Base-by-base conservation (phyloP, 2,113 vertebrate genomes). In the Mastomys coucha region DNA sequence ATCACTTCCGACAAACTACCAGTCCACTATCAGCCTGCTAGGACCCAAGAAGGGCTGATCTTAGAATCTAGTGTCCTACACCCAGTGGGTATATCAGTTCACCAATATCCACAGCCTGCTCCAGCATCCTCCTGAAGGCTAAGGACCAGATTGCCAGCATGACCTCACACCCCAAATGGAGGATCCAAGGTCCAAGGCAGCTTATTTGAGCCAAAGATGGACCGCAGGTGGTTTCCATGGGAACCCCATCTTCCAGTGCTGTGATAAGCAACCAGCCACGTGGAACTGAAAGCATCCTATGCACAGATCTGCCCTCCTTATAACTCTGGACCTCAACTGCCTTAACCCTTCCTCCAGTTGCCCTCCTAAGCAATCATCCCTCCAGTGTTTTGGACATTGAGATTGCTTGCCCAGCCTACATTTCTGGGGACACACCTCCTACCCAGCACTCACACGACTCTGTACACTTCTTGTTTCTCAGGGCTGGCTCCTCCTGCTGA, bases 201-300 rank as follows among this genome's bases (percentile, higher is more conserved):
- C 73, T 88, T 86, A 73, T 93, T 81, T 72, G 95, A 97, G 90
- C 85, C 70, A 82, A 86, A 90, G 95, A 96, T 75, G 89, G 92
- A 85, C 93, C 53, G 51, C 65, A 31, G 82, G 91, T 0, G 0
- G 95, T 97, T 96, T 95, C 97, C 95, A 97, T 92, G 88, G 96
- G 82, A 96, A 94, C 88, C 53, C 33, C 45, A 73, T 72, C 78
- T 56, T 84, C 90, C 78, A 49, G 88, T 63, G n/a, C 1, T 77
- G 53, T n/a, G 28, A 84, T 42, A 69, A 69, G 76, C 93, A 75
- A 87, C 53, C 65, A 24, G 75, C 67, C 77, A 86, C 70, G 19
- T 2, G 0, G 80, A 89, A 87, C 90, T 2, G 10, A n/a, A 39
- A 39, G 75, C 77, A 14, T 20, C 72, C 82, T 22, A 2, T 22